Base-by-base conservation (phyloP, 2,113 vertebrate genomes). In the Caranx melampygus region DNA sequence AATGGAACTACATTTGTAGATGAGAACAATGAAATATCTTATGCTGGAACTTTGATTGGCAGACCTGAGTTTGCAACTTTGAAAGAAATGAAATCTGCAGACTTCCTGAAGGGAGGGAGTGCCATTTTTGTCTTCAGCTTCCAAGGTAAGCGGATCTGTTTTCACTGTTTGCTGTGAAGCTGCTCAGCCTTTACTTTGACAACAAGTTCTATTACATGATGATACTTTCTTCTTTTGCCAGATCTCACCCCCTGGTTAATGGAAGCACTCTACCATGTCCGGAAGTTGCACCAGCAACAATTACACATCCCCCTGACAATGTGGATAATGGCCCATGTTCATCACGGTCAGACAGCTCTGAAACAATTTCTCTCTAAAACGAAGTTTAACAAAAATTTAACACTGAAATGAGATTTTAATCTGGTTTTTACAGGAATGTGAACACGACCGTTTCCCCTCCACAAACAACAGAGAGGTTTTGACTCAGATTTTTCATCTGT, bases 71-170 rank as follows among this genome's bases (percentile, higher is more conserved):
- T 86, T 68, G 2, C 31, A 0, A 0, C 0, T 51, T 26, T 74
- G 78, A 94, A 68, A 72, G 93, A 91, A 31, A 60, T 93, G 1
- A 3, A 90, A 63, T 89, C 90, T 74, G 93, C 92, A 77, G 59
- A 96, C 42, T 97, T 94, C 83, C 89, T 97, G 31, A 97, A 96
- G 83, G 96, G 96, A 35, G 88, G 92, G 12, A 73, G 93, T 47
- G 84, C 84, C 61, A 93, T 92, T 76, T 87, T 97, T 33, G 90
- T 93, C 61, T 73, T 96, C 82, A 95, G 90, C 34, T 75, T 95
- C 66, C 93, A 96, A 92, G 96, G 96, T 94, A 95, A 1, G 75
- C 12, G n/a, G n/a, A 33, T n/a, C 11, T 31, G 5, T 33, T 61
- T 64, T 64, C 18, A 6, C 6, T 58, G 37, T 0, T 45, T 6